Evolutionary conservation across 2,113 vertebrate genomes (phyloP).

Genomic region (Hemibagrus wyckioides): DNA sequence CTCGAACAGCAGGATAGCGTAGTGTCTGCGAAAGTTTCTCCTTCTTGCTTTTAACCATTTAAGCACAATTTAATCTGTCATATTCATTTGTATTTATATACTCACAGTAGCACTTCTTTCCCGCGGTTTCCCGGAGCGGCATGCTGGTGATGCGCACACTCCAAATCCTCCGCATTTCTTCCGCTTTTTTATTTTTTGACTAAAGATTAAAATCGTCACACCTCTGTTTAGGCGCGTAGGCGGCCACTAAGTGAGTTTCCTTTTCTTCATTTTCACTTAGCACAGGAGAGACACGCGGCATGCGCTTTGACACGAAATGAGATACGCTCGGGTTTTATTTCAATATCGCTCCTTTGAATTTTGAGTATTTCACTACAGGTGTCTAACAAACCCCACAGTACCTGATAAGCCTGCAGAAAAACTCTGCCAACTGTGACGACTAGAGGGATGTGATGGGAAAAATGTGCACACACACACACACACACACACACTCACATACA

Average conservation of each 20-base stretch:
- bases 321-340: not conserved
- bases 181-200: not conserved
- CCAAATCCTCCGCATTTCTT: not conserved
- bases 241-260: not conserved
- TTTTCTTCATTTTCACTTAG: not conserved
- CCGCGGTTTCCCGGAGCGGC: not conserved
- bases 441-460: not conserved
- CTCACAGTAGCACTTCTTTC: not conserved
- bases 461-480: not conserved
- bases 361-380: not conserved
- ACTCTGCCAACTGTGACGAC: not conserved
- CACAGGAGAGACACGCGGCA: not conserved
- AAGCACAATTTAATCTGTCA: not conserved
- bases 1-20: not conserved
- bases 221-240: not conserved
- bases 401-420: not conserved
- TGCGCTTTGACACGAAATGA: not conserved
- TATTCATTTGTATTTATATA: not conserved
- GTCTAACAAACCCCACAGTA: not conserved
- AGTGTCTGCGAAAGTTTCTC: not conserved
- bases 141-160: not conserved
- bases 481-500: not conserved
- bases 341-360: not conserved
- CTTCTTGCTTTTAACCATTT: not conserved
- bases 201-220: not conserved